Evolutionary conservation across 2,113 vertebrate species (phyloP).

Genomic region (Platysteira castanea): DNA sequence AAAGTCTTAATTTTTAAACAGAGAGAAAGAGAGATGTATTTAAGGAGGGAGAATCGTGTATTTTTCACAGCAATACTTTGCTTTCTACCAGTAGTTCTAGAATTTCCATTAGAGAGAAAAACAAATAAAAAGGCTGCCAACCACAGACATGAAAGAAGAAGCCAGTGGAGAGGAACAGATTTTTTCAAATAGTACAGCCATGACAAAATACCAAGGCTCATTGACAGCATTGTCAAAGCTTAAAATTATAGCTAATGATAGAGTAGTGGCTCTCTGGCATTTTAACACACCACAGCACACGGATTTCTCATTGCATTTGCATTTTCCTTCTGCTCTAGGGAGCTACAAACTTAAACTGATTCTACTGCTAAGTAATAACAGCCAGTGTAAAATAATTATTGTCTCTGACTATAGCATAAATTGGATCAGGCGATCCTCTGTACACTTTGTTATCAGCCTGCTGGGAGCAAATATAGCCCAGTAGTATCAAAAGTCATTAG

Average conservation of each 20-base stretch:
- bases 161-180: slow-evolving; percentile 29
- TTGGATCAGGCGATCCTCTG: background rate
- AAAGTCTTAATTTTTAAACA: slow-evolving; percentile 12
- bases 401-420: background rate
- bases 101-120: slow-evolving; percentile 71
- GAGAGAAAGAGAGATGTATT: slow-evolving; percentile 4
- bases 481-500: slow-evolving; percentile 22
- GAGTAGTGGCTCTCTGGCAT: slow-evolving; percentile 12
- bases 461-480: slow-evolving; percentile 40
- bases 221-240: slow-evolving; percentile 60
- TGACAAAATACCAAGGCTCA: slow-evolving; percentile 45
- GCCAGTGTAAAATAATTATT: background rate
- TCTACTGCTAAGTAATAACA: background rate
- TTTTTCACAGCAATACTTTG: slow-evolving; percentile 56
- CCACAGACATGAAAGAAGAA: slow-evolving; percentile 58
- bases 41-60: background rate
- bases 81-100: slow-evolving; percentile 62
- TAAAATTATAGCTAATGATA: slow-evolving; percentile 65
- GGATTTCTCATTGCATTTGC: slow-evolving; percentile 7
- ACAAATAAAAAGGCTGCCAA: slow-evolving; percentile 66
- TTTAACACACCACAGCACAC: background rate
- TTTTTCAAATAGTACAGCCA: slow-evolving; percentile 36
- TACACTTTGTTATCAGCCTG: background rate
- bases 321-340: slow-evolving; percentile 7
- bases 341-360: slow-evolving; percentile 22